A percentile compares a stretch with the other conserved stretches of the same genome.
These are phyloP conservation scores for Autographa pulchrina DNA, from an alignment of 2,888 invertebrate genomes.

Conservation along the genomic window DNA sequence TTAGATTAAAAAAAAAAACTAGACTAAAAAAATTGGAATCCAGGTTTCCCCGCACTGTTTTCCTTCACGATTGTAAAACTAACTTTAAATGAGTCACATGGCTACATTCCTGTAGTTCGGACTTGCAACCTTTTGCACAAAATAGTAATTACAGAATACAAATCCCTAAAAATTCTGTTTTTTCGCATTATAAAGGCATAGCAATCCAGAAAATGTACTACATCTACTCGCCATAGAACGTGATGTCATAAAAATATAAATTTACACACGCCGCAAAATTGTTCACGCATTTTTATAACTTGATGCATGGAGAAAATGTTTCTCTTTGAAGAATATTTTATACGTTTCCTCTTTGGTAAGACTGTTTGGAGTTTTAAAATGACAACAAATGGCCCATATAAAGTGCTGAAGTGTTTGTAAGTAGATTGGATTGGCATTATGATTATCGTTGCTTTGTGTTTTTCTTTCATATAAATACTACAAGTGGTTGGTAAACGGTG, in stretches of 20 bases:
- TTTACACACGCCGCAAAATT: constrained; percentile 39
- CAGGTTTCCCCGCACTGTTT: no score
- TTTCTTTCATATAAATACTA: no score
- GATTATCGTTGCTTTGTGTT: no score
- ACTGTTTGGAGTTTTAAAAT: background rate
- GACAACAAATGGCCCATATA: background rate
- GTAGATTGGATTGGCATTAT: no score
- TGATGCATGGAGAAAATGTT: constrained; percentile 31
- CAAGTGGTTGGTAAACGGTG: background rate
- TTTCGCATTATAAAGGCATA: background rate
- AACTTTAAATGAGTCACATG: no score
- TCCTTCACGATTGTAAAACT: no score
- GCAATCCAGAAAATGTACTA: constrained; percentile 3
- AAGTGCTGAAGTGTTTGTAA: background rate
- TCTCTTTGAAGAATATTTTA: background rate
- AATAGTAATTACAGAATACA: background rate
- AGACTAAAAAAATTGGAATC: no score
- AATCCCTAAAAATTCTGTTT: background rate
- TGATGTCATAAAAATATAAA: constrained; percentile 42
- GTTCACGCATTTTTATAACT: constrained; percentile 44
- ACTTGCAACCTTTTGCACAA: background rate
- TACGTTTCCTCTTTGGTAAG: background rate
- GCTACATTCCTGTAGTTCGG: no score
- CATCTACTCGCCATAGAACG: constrained; percentile 29
- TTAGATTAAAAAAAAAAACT: no score